Percentiles rank a stretch among this genome's conserved stretches.
Conservation (phyloP, 2,888 invertebrate genomes). For the Caenorhabditis auriculariae region DNA sequence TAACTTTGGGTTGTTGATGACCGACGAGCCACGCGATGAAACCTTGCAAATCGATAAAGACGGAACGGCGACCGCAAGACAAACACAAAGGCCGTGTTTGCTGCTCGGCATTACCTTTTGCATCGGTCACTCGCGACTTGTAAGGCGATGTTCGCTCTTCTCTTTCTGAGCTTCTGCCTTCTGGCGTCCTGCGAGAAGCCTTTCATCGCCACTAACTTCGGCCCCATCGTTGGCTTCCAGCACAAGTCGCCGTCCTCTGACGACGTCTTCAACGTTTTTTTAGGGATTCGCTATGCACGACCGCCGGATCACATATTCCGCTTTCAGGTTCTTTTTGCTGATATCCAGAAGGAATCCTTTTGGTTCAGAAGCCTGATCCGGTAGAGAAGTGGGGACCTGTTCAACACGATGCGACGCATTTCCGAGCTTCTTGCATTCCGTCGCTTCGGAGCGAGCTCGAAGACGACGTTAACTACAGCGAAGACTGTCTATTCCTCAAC, state of each 20-base stretch:
- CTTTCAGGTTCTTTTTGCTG: constrained; percentile 29
- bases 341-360: neutral
- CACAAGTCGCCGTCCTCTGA: constrained; percentile 15
- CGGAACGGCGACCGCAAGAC: no score
- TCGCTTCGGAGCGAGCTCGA: constrained; percentile 23
- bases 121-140: constrained; percentile 9
- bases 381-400: constrained; percentile 46
- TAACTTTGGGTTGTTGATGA: no score
- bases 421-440: constrained; percentile 46
- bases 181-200: constrained; percentile 9
- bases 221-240: constrained; percentile 27
- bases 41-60: no score
- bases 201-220: constrained; percentile 17
- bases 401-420: constrained; percentile 40
- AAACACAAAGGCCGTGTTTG: no score
- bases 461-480: constrained; percentile 37
- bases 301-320: constrained; percentile 41
- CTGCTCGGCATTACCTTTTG: constrained; percentile 14
- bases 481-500: constrained; percentile 49
- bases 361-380: constrained; percentile 39
- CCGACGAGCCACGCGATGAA: no score
- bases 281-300: constrained; percentile 46
- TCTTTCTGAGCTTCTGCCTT: constrained; percentile 20
- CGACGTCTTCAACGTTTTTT: constrained; percentile 28
- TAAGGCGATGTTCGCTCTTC: neutral